A percentile compares a stretch with the other conserved stretches of the same genome.
These are phyloP conservation scores for Theristicus caerulescens DNA, from an alignment of 2,113 vertebrate species.

Conservation along the genomic window DNA sequence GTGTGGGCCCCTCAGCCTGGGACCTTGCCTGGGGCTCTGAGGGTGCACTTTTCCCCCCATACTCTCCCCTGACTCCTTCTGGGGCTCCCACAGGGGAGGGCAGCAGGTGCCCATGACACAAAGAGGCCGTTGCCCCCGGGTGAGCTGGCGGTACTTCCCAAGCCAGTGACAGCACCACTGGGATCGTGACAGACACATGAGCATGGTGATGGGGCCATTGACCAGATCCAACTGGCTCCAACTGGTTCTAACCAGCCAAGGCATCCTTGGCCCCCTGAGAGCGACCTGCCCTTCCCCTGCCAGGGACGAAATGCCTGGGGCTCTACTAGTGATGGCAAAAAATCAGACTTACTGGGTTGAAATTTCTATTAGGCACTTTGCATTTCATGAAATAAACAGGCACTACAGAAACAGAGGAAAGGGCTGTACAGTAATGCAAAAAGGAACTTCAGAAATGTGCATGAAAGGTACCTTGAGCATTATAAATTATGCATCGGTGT, in stretches of 20 bases:
- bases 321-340: background rate
- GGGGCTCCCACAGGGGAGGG: rapidly evolving
- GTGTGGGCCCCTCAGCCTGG: background rate
- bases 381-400: background rate
- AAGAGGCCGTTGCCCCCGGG: rapidly evolving
- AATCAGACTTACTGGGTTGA: background rate
- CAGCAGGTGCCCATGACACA: background rate
- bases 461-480: background rate
- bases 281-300: background rate
- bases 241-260: background rate
- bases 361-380: background rate
- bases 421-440: background rate
- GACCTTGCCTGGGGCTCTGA: background rate
- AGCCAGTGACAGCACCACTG: background rate
- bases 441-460: background rate
- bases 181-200: background rate
- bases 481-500: background rate
- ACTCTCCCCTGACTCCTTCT: background rate
- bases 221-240: background rate
- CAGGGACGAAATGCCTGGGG: background rate
- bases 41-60: background rate
- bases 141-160: background rate
- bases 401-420: background rate
- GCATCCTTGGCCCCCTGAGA: background rate
- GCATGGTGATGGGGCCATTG: rapidly evolving